Evolutionary conservation across 2,888 invertebrate species (phyloP), one percentile per base, ranked within the genome.

Genomic region (Calliphora vomitoria): DNA sequence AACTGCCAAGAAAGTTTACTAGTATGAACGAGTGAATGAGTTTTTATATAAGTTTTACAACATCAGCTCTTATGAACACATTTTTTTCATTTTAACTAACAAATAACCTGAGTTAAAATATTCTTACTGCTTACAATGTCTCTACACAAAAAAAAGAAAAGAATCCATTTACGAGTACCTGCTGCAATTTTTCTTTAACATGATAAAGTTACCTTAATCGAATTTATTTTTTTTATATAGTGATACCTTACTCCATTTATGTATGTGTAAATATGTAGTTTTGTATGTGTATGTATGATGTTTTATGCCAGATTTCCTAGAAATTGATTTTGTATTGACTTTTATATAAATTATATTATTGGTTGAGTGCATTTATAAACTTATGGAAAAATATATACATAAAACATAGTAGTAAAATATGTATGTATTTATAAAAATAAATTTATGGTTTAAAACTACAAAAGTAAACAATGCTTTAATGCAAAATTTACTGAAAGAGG

Each of bases 271-370:
- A 35, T 31, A 25, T 68, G 25, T 41, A 41, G 15, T 15, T 15
- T 3, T 8, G 31, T 1, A 13, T 62, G n/a, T 62, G 38, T n/a
- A n/a, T 68, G 25, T 25, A 25, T 25, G 25, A 25, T 25, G 25
- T 25, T 25, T 25, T 25, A 2, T 64, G 64, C 38, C 41, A 25
- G 25, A 64, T 66, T 55, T 58, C 18, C 44, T 44, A 47, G 68
- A 44, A 58, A 79, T 35, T 58, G 44, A 13, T 25, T 60, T 60
- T 60, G 13, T 31, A 13, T 15, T 31, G 31, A 25, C 15, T 79
- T 79, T 69, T 47, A 20, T 58, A 68, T 8, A 79, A 68, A 79
- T 68, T 68, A 1, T 47, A 68, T 68, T 68, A 79, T 11, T 1
- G 35, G 53, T 6, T n/a, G 25, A 66, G 15, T 66, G 25, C 78